Percentiles rank a stretch among this genome's conserved stretches.
phyloP scores from a whole-genome alignment of 2,888 invertebrate species.

The Chymomyza fuscimana region DNA sequence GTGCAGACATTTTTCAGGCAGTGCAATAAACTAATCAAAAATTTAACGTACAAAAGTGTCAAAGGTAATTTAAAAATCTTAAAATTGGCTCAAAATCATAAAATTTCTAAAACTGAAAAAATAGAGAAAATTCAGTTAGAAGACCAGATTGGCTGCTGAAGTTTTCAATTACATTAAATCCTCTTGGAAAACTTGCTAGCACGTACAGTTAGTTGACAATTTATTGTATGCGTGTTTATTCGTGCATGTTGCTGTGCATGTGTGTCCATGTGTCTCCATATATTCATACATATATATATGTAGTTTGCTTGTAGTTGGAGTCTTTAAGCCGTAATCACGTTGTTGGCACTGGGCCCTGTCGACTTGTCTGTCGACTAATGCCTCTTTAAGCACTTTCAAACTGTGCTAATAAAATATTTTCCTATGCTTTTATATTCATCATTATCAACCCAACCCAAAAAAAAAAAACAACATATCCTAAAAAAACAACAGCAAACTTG shows the following conservation, averaged over 20 bases:
- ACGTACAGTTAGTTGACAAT: slow-evolving; percentile 61
- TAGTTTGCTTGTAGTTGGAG: neutral
- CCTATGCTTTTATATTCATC: slow-evolving; percentile 32
- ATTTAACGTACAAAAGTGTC: neutral
- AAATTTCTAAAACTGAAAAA: slow-evolving; percentile 29
- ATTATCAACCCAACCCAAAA: slow-evolving; percentile 38
- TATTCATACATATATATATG: too few relatives aligned
- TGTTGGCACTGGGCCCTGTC: slow-evolving; percentile 17
- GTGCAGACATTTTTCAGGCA: neutral
- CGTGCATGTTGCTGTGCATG: neutral
- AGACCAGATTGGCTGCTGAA: slow-evolving; percentile 37
- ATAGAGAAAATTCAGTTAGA: slow-evolving; percentile 60
- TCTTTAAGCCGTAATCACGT: slow-evolving; percentile 25
- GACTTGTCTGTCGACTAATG: slow-evolving; percentile 37
- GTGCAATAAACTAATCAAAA: neutral
- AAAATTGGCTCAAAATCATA: slow-evolving; percentile 32
- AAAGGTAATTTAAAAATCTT: too few relatives aligned
- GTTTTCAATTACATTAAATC: slow-evolving; percentile 73
- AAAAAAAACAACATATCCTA: neutral
- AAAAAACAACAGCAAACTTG: slow-evolving; percentile 4
- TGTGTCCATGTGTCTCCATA: neutral
- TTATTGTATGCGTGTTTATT: slow-evolving; percentile 42
- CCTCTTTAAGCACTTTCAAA: slow-evolving; percentile 52
- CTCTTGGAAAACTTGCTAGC: slow-evolving; percentile 48
- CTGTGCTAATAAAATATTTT: slow-evolving; percentile 53